Conservation (phyloP, 2,888 invertebrate species). For the Pycnomerus fuliginosus region DNA sequence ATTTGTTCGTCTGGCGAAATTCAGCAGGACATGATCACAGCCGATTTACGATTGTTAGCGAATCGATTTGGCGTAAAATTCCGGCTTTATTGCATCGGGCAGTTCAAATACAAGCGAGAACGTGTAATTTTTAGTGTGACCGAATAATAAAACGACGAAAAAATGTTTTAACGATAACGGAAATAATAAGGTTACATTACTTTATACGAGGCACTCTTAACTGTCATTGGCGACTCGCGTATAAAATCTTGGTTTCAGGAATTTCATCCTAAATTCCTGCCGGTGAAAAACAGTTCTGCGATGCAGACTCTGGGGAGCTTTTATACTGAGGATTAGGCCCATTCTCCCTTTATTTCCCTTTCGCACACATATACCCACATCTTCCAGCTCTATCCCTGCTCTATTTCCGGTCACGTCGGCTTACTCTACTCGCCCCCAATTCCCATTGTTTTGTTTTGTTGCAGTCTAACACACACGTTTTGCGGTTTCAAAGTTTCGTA, state of each 20-base stretch:
- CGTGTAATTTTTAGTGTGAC: conserved; percentile 6
- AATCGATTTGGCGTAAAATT: conserved; percentile 22
- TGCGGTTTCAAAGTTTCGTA: conserved; percentile 20
- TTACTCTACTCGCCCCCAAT: conserved; percentile 10
- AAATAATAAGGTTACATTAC: conserved; percentile 41
- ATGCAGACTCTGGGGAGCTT: conserved; percentile 32
- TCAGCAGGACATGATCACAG: conserved; percentile 8
- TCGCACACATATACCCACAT: conserved; percentile 23
- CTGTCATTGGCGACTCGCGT: conserved; percentile 40
- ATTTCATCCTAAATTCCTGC: conserved; percentile 30
- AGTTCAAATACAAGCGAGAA: too few relatives aligned
- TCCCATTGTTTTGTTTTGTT: conserved; percentile 7
- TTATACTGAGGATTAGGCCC: conserved; percentile 33
- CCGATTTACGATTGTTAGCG: conserved; percentile 21
- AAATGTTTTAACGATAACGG: conserved; percentile 42
- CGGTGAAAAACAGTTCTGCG: conserved; percentile 31
- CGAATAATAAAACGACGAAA: too few relatives aligned
- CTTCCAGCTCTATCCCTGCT: conserved; percentile 14
- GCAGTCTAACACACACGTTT: conserved; percentile 9
- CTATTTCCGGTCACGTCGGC: conserved; percentile 19
- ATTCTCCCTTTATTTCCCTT: conserved; percentile 28
- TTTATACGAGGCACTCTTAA: conserved; percentile 31
- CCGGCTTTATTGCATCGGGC: conserved; percentile 8
- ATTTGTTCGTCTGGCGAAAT: conserved; percentile 7
- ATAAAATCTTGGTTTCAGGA: conserved; percentile 34